These are phyloP conservation scores for Ochotona princeps DNA, from an alignment of 2,113 vertebrate species.

Conservation along the genomic window DNA sequence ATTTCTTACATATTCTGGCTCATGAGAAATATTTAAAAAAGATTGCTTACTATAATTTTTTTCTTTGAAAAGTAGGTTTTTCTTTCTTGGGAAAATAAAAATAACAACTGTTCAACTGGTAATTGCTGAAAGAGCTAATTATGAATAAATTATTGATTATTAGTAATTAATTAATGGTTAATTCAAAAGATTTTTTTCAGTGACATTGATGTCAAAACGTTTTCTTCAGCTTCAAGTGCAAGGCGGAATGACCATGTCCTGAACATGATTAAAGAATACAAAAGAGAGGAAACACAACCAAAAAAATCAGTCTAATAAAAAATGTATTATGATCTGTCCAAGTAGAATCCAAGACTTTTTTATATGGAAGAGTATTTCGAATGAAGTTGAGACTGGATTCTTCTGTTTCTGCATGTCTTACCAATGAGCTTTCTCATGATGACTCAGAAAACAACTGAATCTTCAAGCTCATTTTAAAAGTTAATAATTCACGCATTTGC, in stretches of 20 bases:
- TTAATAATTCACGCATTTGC: not conserved
- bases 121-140: not conserved
- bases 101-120: slow-evolving; percentile 31
- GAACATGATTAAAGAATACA: slow-evolving; percentile 11
- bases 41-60: not conserved
- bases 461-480: not conserved
- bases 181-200: slow-evolving; percentile 27
- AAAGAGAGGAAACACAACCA: not conserved
- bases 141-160: not conserved
- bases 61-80: not conserved
- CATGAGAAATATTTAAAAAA: not conserved
- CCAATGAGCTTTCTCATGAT: not conserved
- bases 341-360: not conserved
- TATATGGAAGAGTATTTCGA: not conserved
- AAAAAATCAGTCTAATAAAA: slow-evolving; percentile 47
- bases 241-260: not conserved
- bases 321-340: not conserved
- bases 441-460: not conserved
- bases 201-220: not conserved
- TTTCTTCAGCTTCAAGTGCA: not conserved
- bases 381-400: not conserved
- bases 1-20: not conserved
- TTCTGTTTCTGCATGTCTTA: not conserved
- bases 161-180: not conserved
- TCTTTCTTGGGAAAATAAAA: slow-evolving; percentile 26